phyloP scores from a whole-genome alignment of 2,113 vertebrate species.

The Cinclus cinclus region DNA sequence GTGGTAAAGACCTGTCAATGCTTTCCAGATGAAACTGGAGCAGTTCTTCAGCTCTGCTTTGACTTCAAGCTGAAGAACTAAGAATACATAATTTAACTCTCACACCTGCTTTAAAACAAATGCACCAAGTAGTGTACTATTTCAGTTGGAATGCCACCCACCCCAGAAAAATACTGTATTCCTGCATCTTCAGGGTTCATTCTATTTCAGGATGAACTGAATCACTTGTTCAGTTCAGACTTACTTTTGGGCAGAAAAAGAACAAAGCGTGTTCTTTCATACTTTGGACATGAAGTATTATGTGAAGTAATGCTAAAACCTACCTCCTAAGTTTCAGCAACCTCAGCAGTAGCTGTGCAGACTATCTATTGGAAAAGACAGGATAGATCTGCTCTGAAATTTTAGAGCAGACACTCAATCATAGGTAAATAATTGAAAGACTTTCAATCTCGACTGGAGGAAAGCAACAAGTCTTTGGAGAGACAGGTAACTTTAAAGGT shows the following conservation, averaged over 20 bases:
- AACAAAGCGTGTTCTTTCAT: not conserved
- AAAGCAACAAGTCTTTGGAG: not conserved
- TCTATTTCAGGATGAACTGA: not conserved
- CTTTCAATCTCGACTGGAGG: not conserved
- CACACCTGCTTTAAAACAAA: not conserved
- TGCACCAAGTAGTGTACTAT: rapidly evolving
- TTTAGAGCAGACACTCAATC: not conserved
- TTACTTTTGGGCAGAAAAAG: not conserved
- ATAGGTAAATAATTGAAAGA: not conserved
- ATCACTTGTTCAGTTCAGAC: not conserved
- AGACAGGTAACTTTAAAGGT: not conserved
- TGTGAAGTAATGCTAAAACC: not conserved
- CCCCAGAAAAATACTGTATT: not conserved
- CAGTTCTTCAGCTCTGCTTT: not conserved
- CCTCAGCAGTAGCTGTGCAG: not conserved
- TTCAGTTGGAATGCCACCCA: not conserved
- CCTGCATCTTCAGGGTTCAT: not conserved
- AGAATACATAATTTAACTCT: not conserved
- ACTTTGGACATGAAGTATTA: not conserved
- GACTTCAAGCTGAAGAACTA: not conserved
- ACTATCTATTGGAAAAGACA: not conserved
- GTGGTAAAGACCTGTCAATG: not conserved
- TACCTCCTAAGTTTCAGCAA: not conserved
- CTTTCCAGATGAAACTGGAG: not conserved
- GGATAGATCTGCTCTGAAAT: not conserved